Evolutionary conservation across 2,888 invertebrate genomes (phyloP), one percentile per base, ranked within the genome.

Genomic region (Eristalinus aeneus): DNA sequence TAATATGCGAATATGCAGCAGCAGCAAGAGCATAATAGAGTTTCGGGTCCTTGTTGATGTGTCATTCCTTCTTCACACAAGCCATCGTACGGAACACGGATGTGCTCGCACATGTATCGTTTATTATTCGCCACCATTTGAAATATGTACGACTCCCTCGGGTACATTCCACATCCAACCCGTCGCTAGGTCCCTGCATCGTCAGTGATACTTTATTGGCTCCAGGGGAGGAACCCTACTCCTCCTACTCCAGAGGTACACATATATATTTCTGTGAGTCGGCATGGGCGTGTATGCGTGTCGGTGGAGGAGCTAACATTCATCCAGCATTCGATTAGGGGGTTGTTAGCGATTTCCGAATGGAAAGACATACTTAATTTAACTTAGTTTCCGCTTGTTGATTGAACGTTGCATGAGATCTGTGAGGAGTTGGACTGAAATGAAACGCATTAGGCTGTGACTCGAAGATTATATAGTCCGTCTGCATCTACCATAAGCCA

Each of bases 121-220:
- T 71, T 71, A 69, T 69, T 58, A 58, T 69, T 71, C 39, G 46
- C 60, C 61, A 61, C 71, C 46, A 32, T 61, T 61, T 60, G 61
- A 71, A 60, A 60, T 58, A 60, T 58, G 46, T 60, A 71, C 34
- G n/a, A 63, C 53, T 54, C 72, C 72, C 72, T 1, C 23, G 72
- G 63, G 72, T 73, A 34, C 53, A 63, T 23, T 73, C 34, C 63
- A 63, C 32, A 73, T 73, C 22, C n/a, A 63, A 63, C 53, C 72
- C 34, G n/a, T n/a, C n/a, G 32, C 63, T 63, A 34, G 32, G 54
- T 72, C 32, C 63, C 53, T 34, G 63, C 34, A 73, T 53, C 53
- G 63, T 73, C 32, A 73, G 63, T 73, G 54, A 73, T 63, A 63
- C 53, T 73, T 63, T 58, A 73, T 34, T 54, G 63, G 53, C 54